These are phyloP conservation scores for Sussaba pulchella DNA, from an alignment of 2,888 invertebrate genomes.

Conservation along the genomic window DNA sequence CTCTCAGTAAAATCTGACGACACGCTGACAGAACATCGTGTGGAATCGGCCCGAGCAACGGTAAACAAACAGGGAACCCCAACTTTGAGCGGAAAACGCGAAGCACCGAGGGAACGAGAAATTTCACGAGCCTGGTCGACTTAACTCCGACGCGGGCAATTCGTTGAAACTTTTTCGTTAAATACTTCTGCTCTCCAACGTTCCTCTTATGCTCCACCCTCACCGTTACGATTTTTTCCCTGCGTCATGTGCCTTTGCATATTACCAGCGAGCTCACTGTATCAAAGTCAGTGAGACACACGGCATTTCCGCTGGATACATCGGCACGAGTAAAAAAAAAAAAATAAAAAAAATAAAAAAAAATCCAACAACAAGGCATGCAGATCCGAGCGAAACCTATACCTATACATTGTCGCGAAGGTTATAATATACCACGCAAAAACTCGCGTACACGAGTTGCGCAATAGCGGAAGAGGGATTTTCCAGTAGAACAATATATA, in stretches of 20 bases:
- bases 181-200: conserved; percentile 41
- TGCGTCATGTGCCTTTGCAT: conserved; percentile 3
- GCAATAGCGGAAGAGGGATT: neutral
- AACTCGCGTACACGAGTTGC: neutral
- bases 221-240: neutral
- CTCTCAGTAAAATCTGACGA: neutral
- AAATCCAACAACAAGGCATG: neutral
- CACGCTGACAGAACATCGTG: neutral
- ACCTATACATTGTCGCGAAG: neutral
- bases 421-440: neutral
- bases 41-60: neutral
- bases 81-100: conserved; percentile 3
- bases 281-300: neutral
- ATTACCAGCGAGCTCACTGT: neutral
- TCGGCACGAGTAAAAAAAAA: neutral
- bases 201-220: neutral
- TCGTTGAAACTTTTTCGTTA: conserved; percentile 62
- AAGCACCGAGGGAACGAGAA: conserved; percentile 17
- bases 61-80: neutral
- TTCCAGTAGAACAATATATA: conserved; percentile 1
- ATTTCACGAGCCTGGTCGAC: conserved; percentile 49
- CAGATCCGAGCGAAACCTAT: neutral
- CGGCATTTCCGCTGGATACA: neutral
- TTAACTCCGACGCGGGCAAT: conserved; percentile 38
- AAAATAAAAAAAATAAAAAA: too few species aligned